Base-by-base conservation (phyloP, 1,140 invertebrate genomes). In the Drosophila leontia region DNA sequence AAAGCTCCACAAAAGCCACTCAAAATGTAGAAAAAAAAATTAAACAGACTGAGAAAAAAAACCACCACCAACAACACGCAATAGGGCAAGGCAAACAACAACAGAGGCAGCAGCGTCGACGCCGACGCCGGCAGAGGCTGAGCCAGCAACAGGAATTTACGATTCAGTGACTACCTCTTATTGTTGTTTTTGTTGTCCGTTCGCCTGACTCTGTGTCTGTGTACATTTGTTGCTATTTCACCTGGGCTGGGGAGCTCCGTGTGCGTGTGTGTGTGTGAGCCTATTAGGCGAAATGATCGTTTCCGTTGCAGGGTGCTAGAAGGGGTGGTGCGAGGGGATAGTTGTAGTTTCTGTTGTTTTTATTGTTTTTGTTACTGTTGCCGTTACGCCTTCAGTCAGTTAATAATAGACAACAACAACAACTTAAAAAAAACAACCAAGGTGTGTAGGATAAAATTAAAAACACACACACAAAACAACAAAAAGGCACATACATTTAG, bases 1-100 rank as follows among this genome's bases (percentile, higher is more conserved):
- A 87, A 80, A 87, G 84, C 84, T 88, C 62, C 80, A 83, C 75
- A 80, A 84, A 59, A 82, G 47, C 68, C 79, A 88, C 81, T 84
- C 75, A 88, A 78, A 84, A 85, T 56, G 75, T 85, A 67, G 64
- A 85, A 88, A 88, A 83, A 84, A 84, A 69, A 72, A 61, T 79
- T 75, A 90, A 84, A 74, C 75, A 82, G 85, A 84, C 85, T 88
- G 84, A 86, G 82, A 82, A 90, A 86, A 83, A 85, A 78, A 69
- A 50, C 50, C 55, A 86, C 47, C 53, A 88, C 85, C 84, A 80
- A 83, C 84, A 91, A 86, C 90, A 91, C 90, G 90, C 90, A 91
- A 91, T 91, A 91, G 90, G 90, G 90, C 90, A 88, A 88, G 85
- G 85, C 85, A 88, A 88, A 88, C 85, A 88, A 88, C 85, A 88